Evolutionary conservation across 2,888 invertebrate species (phyloP).

Genomic region (Parnassius orleans): DNA sequence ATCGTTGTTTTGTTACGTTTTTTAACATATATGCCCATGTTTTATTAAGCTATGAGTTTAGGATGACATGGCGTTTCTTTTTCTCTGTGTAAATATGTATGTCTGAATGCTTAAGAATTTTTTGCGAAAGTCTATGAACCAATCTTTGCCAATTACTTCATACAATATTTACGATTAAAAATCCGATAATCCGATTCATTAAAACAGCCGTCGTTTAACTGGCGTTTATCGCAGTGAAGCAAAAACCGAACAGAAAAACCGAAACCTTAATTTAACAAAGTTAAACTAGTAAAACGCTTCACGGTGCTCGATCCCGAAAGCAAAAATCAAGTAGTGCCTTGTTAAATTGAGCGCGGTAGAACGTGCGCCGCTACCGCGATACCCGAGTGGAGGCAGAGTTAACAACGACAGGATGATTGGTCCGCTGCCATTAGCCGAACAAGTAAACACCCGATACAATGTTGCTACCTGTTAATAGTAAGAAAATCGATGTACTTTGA

Average conservation of each 20-base stretch:
- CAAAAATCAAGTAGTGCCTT: not conserved
- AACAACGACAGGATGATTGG: conserved; percentile 18
- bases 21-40: conserved; percentile 19
- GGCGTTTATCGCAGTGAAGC: not conserved
- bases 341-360: conserved; percentile 1
- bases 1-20: conserved; percentile 33
- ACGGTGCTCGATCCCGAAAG: not conserved
- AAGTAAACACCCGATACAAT: conserved; percentile 7
- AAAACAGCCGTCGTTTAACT: not conserved
- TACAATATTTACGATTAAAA: no score
- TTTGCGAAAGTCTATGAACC: no score
- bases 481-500: conserved; percentile 7
- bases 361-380: conserved; percentile 12
- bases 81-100: not conserved
- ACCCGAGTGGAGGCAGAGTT: conserved; percentile 4
- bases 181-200: no score
- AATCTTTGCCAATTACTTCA: no score
- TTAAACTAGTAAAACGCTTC: conserved; percentile 1
- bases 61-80: conserved; percentile 6
- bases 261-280: not conserved
- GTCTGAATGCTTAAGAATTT: no score
- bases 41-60: conserved; percentile 10
- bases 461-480: conserved; percentile 15
- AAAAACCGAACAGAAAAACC: not conserved
- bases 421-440: conserved; percentile 4